A percentile compares a stretch with the other conserved stretches of the same genome.
These are phyloP conservation scores for Lepidocyrtinus sp. DNA, from an alignment of 2,888 invertebrate species.

Conservation along the genomic window DNA sequence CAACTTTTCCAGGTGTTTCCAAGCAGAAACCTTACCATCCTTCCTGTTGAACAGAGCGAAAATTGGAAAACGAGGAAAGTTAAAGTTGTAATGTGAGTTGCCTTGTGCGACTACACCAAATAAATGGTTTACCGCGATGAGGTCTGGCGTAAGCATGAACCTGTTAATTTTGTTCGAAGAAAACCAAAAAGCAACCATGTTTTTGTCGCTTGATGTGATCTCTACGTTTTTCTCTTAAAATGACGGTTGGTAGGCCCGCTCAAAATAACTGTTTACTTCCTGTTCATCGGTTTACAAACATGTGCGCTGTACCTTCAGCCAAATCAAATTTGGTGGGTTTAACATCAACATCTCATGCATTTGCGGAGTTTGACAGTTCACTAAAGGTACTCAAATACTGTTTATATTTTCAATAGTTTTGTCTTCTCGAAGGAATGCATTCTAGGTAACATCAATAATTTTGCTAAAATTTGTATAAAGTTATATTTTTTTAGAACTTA, in stretches of 20 bases:
- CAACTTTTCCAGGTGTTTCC: not conserved
- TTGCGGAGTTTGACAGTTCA: not conserved
- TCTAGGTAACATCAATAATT: not conserved
- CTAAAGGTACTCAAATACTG: not conserved
- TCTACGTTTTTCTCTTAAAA: not conserved
- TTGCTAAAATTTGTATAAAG: not conserved
- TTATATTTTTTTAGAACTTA: not conserved
- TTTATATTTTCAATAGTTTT: not conserved
- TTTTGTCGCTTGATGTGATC: not conserved
- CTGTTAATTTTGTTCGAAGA: not conserved
- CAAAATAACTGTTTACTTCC: not conserved
- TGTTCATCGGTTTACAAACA: not conserved
- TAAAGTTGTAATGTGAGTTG: not conserved
- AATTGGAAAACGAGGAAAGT: not conserved
- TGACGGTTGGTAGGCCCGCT: not conserved
- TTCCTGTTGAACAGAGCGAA: not conserved
- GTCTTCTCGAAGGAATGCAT: not conserved
- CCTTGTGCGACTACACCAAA: not conserved
- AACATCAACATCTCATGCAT: not conserved
- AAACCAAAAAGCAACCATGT: not conserved
- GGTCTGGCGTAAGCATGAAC: not conserved
- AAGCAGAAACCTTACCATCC: not conserved
- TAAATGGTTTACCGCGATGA: too few species aligned
- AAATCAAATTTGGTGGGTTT: too few species aligned
- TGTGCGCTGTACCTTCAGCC: too few species aligned